Base-by-base conservation (phyloP, 92 coral and sea anemone genomes). In the Zoanthus gigantus region DNA sequence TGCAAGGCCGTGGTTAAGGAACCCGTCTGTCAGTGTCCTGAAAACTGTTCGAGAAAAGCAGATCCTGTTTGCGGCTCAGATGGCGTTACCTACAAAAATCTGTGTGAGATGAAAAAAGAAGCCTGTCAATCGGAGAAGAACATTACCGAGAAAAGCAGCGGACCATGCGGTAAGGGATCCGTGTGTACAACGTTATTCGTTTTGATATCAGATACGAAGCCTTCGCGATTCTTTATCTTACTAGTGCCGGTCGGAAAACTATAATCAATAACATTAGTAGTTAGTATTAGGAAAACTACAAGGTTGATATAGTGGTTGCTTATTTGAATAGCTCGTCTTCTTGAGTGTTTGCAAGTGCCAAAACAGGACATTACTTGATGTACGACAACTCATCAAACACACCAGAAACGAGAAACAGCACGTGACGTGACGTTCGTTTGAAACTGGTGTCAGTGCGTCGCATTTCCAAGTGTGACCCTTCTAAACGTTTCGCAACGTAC, bases 51-150 rank as follows among this genome's bases (percentile, higher is more conserved):
- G 9, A 46, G 45, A 30, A 30, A 80, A 7, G 29, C 54, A 1
- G 81, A 83, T 14, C 71, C 61, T 9, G 84, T 89, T 7, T 89
- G 91, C 76, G 88, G 91, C 11, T 74, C 83, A 14, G 77, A 83
- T 54, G 85, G 60, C 50, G 79, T 76, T 45, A 89, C 85, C 37
- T 89, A 89, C 77, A 31, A 68, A 46, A 89, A 75, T 69, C 84
- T 76, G 50, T 89, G 92, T 52, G 92, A 74, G 66, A 52, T 89
- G 88, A 74, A 58, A 14, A 81, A 77, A 14, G 65, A 83, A 65
- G 50, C 80, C 46, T 89, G 92, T 45, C 16, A 78, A n/a, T 50
- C 76, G 12, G 85, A 73, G 45, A 89, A 65, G 13, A n/a, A 88
- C 29, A 46, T 84, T 8, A 63, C 73, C n/a, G 69, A 65, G 85